Conservation (phyloP, 2,888 invertebrate species). For the Punctoribates punctum region DNA sequence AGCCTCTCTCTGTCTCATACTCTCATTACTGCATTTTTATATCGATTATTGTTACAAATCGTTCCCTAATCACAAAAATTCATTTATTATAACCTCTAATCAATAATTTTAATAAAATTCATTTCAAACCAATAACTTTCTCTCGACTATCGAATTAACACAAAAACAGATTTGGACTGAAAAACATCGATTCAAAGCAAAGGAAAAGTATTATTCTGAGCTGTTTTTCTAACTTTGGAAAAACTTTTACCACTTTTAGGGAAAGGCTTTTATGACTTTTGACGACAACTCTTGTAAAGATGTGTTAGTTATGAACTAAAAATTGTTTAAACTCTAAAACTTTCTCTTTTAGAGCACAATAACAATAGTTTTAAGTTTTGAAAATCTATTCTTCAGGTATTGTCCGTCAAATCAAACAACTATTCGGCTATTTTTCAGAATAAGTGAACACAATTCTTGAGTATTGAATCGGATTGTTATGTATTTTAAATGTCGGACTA, state of each 20-base stretch:
- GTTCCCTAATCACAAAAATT: neutral
- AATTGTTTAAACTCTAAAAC: neutral
- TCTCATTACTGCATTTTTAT: neutral
- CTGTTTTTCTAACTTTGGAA: neutral
- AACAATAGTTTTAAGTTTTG: neutral
- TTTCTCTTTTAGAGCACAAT: constrained; percentile 10
- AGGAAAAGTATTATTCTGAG: neutral
- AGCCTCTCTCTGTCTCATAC: neutral
- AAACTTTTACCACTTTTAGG: neutral
- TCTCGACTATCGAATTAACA: too few species aligned
- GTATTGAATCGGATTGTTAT: constrained; percentile 24
- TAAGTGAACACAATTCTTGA: neutral
- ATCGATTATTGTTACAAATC: neutral
- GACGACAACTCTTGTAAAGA: constrained; percentile 12
- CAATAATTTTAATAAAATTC: too few species aligned
- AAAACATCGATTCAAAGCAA: too few species aligned
- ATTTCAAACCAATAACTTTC: too few species aligned
- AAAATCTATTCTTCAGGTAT: neutral
- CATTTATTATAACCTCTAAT: too few species aligned
- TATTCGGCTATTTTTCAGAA: neutral
- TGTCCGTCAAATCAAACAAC: constrained; percentile 24
- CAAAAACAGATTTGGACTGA: too few species aligned
- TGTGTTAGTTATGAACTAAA: neutral
- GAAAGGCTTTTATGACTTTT: constrained; percentile 2
- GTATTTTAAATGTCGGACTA: constrained; percentile 12